A percentile compares a stretch with the other conserved stretches of the same genome.
Evolutionary conservation across 2,888 invertebrate genomes (phyloP).

Genomic region (Brenthis ino): DNA sequence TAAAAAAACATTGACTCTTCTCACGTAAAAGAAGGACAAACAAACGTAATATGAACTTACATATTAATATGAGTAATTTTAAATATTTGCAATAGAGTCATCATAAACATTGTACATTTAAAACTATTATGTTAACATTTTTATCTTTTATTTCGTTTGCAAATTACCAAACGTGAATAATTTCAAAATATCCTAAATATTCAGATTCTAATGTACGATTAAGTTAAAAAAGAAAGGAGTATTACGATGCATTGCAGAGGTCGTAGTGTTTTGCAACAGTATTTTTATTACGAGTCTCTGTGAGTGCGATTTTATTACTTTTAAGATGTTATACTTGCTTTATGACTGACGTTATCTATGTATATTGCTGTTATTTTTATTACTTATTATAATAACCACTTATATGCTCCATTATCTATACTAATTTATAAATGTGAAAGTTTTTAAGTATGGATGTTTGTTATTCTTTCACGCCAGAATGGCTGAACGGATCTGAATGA

Average conservation of each 20-base stretch:
- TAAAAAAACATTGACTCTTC: no score
- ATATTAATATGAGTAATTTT: no score
- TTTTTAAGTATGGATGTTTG: no score
- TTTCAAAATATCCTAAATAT: conserved; percentile 18
- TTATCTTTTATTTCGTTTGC: background rate
- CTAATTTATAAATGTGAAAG: no score
- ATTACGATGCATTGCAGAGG: conserved; percentile 22
- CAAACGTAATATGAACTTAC: no score
- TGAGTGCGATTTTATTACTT: conserved; percentile 16
- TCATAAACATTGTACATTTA: background rate
- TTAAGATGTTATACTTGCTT: conserved; percentile 1
- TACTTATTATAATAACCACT: background rate
- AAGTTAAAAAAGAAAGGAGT: conserved; percentile 31
- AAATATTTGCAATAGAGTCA: background rate
- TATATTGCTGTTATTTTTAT: background rate
- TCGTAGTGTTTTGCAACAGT: conserved; percentile 27
- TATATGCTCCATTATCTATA: no score
- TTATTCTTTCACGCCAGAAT: no score
- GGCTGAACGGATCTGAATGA: no score
- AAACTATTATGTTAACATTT: background rate
- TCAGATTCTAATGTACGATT: conserved; percentile 7
- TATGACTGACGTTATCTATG: background rate
- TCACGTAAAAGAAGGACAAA: no score
- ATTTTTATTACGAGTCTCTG: conserved; percentile 18
- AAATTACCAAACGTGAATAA: background rate